Conservation (phyloP, 2,888 invertebrate species). For the Nemotelus pantherinus region DNA sequence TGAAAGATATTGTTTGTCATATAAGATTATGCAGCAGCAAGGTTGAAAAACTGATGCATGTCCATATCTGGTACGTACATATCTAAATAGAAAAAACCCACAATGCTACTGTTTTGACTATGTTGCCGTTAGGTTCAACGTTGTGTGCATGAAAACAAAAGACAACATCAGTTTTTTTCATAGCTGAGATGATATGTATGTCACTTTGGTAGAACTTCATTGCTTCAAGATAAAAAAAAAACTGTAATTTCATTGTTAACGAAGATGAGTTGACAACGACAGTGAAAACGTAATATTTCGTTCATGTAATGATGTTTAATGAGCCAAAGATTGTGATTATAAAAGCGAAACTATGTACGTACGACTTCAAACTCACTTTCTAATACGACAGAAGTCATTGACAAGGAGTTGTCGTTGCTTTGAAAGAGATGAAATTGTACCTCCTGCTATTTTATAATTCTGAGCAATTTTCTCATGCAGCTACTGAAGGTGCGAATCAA, state of each 20-base stretch:
- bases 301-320: neutral
- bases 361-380: neutral
- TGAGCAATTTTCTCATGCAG: too few species aligned
- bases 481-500: too few species aligned
- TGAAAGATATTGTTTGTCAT: too few species aligned
- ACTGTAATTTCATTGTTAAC: neutral
- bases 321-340: neutral
- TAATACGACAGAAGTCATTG: neutral
- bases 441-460: too few species aligned
- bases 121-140: neutral
- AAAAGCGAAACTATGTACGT: neutral
- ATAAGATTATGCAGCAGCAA: too few species aligned
- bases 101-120: too few species aligned
- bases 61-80: too few species aligned
- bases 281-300: neutral
- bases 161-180: neutral
- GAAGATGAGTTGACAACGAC: conserved; percentile 1
- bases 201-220: neutral
- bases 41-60: too few species aligned
- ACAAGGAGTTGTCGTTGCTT: neutral
- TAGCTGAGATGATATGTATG: neutral
- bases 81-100: too few species aligned
- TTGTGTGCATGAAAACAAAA: neutral
- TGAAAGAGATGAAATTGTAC: too few species aligned
- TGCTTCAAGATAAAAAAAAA: neutral